A percentile compares a stretch with the other conserved stretches of the same genome.
Conservation (phyloP, 2,113 vertebrate genomes). For the Corythornis madagascariensis region DNA sequence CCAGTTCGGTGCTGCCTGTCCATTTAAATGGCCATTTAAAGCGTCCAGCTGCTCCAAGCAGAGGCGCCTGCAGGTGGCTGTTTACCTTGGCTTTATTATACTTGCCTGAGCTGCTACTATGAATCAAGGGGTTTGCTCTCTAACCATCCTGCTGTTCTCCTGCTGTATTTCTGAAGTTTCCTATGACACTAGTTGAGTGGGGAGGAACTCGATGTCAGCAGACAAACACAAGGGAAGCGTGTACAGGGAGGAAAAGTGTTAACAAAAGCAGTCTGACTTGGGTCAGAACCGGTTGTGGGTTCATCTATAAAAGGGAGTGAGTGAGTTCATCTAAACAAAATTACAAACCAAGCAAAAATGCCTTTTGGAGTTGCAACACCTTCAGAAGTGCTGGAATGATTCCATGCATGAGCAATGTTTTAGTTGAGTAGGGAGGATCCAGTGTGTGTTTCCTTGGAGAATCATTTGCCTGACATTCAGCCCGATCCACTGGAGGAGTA, state of each 20-base stretch:
- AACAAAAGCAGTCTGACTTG: not conserved
- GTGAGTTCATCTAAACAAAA: not conserved
- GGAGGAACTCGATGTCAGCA: not conserved
- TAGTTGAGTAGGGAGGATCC: constrained; percentile 30
- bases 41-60: not conserved
- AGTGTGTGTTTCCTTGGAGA: not conserved
- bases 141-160: not conserved
- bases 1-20: not conserved
- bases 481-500: not conserved
- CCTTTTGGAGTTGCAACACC: not conserved
- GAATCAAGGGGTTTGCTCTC: not conserved
- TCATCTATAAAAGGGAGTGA: not conserved
- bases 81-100: not conserved
- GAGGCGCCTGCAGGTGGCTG: not conserved
- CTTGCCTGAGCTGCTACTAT: not conserved
- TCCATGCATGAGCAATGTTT: constrained; percentile 6
- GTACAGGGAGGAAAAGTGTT: not conserved
- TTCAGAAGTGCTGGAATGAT: not conserved
- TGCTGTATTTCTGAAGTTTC: not conserved
- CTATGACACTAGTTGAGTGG: not conserved
- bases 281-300: not conserved
- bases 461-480: constrained; percentile 11
- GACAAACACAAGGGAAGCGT: not conserved
- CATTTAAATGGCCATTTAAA: not conserved
- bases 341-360: not conserved